phyloP scores from a whole-genome alignment of 2,113 vertebrate species.

The Meleagris gallopavo region DNA sequence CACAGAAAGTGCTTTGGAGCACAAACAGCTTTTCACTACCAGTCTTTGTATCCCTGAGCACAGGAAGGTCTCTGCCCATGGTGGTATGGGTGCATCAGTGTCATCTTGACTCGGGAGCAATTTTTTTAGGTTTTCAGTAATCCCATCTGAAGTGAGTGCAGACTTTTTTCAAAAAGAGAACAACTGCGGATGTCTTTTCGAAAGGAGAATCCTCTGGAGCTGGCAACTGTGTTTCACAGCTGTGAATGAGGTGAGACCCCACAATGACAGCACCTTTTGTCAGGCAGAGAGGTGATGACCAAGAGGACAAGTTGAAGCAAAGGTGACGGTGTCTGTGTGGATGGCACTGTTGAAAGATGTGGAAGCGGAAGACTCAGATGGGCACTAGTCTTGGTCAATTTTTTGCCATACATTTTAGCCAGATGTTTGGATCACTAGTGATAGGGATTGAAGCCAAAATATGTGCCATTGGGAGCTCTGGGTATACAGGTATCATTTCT shows the following conservation, averaged over 20 bases:
- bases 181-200: neutral
- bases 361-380: neutral
- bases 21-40: neutral
- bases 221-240: neutral
- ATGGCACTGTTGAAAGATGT: neutral
- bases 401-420: neutral
- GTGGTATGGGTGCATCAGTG: accelerated
- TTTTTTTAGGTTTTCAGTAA: neutral
- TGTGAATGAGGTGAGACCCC: neutral
- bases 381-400: neutral
- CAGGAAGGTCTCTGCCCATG: neutral
- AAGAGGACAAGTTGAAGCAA: neutral
- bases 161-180: neutral
- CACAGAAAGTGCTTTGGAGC: neutral
- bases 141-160: neutral
- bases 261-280: neutral
- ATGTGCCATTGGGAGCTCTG: neutral
- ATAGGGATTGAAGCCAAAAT: neutral
- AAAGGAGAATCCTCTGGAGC: neutral
- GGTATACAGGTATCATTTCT: neutral
- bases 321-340: neutral
- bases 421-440: neutral
- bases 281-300: neutral
- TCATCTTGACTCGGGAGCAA: neutral
- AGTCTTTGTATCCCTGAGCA: neutral